phyloP scores from a whole-genome alignment of 2,113 vertebrate genomes.

The Tinamus guttatus region DNA sequence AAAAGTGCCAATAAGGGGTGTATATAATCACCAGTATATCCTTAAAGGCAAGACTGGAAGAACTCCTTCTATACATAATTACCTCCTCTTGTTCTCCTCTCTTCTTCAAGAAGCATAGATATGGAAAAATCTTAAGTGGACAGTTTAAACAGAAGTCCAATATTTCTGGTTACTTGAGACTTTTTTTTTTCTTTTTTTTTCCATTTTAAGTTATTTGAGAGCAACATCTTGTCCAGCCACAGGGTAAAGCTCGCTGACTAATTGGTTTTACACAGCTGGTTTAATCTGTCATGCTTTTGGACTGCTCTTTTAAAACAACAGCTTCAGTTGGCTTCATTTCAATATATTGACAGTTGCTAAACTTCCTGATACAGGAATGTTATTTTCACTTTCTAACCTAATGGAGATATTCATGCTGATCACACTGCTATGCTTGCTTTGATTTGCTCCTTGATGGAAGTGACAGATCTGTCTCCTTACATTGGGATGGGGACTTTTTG shows the following conservation, averaged over 20 bases:
- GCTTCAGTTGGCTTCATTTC: not conserved
- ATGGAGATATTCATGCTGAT: not conserved
- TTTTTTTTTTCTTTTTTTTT: not conserved
- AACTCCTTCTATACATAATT: not conserved
- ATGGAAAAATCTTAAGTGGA: not conserved
- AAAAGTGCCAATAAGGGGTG: not conserved
- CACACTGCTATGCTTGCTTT: accelerated
- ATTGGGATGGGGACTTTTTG: not conserved
- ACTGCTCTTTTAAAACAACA: not conserved
- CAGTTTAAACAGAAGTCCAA: not conserved
- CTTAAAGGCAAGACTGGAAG: not conserved
- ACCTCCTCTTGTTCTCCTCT: not conserved
- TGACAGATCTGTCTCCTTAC: not conserved
- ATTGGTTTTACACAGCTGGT: not conserved
- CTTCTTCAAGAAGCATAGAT: not conserved
- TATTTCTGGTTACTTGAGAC: not conserved
- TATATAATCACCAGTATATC: not conserved
- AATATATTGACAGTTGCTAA: not conserved
- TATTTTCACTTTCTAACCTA: not conserved
- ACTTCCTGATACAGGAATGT: not conserved
- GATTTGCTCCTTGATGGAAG: not conserved
- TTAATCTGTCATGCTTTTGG: not conserved
- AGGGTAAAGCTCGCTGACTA: not conserved
- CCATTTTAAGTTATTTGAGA: not conserved
- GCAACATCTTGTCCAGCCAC: not conserved